Base-by-base conservation (phyloP, 2,888 invertebrate species). In the Eristalis arbustorum region DNA sequence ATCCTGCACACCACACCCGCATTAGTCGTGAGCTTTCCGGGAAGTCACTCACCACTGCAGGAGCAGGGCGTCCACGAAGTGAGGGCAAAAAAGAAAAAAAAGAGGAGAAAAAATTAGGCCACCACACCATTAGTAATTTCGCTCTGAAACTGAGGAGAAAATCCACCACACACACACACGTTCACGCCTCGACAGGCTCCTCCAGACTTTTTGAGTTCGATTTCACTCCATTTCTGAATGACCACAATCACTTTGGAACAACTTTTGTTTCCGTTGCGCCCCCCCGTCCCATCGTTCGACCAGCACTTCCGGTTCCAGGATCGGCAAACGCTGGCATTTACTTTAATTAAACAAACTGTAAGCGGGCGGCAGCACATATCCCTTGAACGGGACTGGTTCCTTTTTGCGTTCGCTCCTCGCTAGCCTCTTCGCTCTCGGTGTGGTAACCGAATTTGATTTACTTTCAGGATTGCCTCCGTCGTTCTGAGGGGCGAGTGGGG, bases 51-150 rank as follows among this genome's bases (percentile, higher is more conserved):
- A 75, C 3, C 37, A 37, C 37, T 37, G 13, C 57, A 75, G 79
- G 68, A 76, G 31, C 31, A 72, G 68, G 18, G 61, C 25, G 37
- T 10, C 23, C 23, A 2, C 2, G 22, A 42, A n/a, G 31, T 22
- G 1, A 57, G 25, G 14, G 40, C 2, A 23, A 23, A 64, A 10
- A 2, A 4, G 68, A 3, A 18, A 25, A 23, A 61, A 31, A 37
- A 28, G 61, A 42, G 18, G 42, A 67, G 14, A 59, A 73, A 74
- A 68, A 87, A 87, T 72, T 79, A 83, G 87, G 82, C 75, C 87
- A 87, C 87, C 87, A 83, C 87, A 87, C 87, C 87, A 87, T 87
- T 87, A 87, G 87, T 87, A 87, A 79, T 87, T 87, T 78, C 75
- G 83, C 57, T 49, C 18, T 49, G 83, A 82, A 87, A 87, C 82